Base-by-base conservation (phyloP, 2,113 vertebrate genomes). In the Clarias batrachus region DNA sequence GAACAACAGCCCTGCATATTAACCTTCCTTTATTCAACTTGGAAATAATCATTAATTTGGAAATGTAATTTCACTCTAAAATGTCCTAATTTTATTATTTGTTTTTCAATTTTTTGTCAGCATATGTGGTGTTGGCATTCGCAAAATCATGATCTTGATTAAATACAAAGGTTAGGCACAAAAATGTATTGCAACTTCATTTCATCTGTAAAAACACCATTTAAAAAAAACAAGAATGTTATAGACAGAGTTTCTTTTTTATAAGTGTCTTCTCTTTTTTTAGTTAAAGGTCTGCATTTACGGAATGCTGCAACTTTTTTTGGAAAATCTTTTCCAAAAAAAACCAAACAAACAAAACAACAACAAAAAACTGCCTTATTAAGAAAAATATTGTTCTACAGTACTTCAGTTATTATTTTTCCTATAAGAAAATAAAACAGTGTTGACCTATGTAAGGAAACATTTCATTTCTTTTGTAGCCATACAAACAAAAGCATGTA, bases 401-500 rank as follows among this genome's bases (percentile, higher is more conserved):
- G 81, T 82, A 82, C 81, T 66, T 66, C 62, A 82, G 27, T 82
- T 41, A 85, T 85, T 87, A 76, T 85, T 87, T 57, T 41, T 87
- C 56, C 59, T 23, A 88, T 83, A 88, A 84, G 81, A 90, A 90
- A 90, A 90, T 88, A 88, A 89, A 76, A 81, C 54, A 78, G 77
- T 76, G 41, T 80, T 74, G 82, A 66, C 62, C 37, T 77, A 78
- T 84, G 9, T 62, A 81, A 77, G 82, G 12, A 88, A 89, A 86
- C 83, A 37, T 73, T 65, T 84, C 16, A 16, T 19, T 81, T 57
- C 83, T 82, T 73, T 33, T 48, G 62, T 33, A 80, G 86, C 63
- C 81, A 82, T 84, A 86, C 63, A 86, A 88, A 89, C 66, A 82
- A 85, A 88, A 82, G 68, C 82, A 87, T 86, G 82, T 71, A 90